Evolutionary conservation across 2,888 invertebrate species (phyloP).

Genomic region (Drosophila atripex): DNA sequence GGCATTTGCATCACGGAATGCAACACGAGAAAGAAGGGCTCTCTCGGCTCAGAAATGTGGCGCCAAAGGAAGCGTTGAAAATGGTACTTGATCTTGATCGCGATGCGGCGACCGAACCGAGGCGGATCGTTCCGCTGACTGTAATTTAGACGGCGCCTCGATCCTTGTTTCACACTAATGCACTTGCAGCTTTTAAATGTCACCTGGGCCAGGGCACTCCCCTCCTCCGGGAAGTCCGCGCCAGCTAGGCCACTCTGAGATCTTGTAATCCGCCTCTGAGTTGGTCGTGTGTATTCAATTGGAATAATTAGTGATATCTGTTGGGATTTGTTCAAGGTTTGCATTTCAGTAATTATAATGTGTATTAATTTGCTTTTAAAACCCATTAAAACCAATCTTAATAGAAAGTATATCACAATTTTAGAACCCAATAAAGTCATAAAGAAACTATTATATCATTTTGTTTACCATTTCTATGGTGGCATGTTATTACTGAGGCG

Average conservation of each 20-base stretch:
- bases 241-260: constrained; percentile 38
- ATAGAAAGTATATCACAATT: background rate
- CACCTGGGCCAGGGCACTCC: constrained; percentile 54
- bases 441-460: background rate
- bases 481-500: background rate
- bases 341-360: background rate
- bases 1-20: constrained; percentile 63
- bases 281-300: constrained; percentile 63
- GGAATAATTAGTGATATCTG: constrained; percentile 63
- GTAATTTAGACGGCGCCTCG: constrained; percentile 83
- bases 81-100: constrained; percentile 75
- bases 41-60: constrained; percentile 68
- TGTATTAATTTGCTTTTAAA: too few species aligned
- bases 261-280: constrained; percentile 47
- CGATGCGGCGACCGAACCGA: constrained; percentile 38
- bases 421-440: background rate
- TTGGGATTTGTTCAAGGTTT: constrained; percentile 36
- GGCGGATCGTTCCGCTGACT: constrained; percentile 21
- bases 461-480: constrained; percentile 1
- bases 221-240: background rate
- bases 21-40: constrained; percentile 59
- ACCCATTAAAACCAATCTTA: background rate
- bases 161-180: constrained; percentile 81
- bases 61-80: constrained; percentile 73
- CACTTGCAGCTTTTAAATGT: constrained; percentile 79